Base-by-base conservation (phyloP, 2,113 vertebrate genomes). In the Trochalopteron elliotii region DNA sequence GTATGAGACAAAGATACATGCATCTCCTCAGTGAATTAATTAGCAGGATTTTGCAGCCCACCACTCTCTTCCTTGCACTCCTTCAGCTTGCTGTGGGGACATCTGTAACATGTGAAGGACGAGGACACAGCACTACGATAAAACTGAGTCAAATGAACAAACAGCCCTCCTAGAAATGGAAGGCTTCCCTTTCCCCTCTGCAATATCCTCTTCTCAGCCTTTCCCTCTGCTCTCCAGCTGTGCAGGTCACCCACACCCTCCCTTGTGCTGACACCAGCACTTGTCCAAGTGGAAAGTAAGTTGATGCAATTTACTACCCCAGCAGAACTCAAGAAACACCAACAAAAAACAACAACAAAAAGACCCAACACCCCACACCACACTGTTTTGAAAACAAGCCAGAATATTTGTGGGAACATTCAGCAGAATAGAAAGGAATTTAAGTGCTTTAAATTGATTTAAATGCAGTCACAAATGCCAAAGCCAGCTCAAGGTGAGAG, bases 361-460 rank as follows among this genome's bases (percentile, higher is more conserved):
- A 74, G 49, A 5, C 13, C 12, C 49, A 90, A 31, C 50, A 70
- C 60, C 16, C 23, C 52, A 55, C 3, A 0, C 42, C 30, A 79
- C 37, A 16, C 42, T 33, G 39, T 68, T 95, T 76, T 76, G 78
- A 85, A 71, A 49, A 33, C n/a, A 68, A 85, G 84, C 57, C 84
- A 94, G 57, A 79, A 47, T 76, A 90, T 53, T 82, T 85, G 82
- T 83, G 82, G 90, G 88, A 93, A 93, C 25, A 28, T 61, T 67
- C 49, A 60, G 31, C 60, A 71, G 61, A 70, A 91, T 0, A 52
- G 19, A 93, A 82, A 68, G 13, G n/a, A 37, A 61, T 76, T 35
- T 49, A 49, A 88, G 42, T 45, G 39, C 71, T 93, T 90, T 42
- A 80, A 85, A 83, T 45, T 14, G 39, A 83, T 88, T 74, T 69